Evolutionary conservation across 92 coral and sea anemone genomes (phyloP), one percentile per base, ranked within the genome.

Genomic region (Actinostola sp.): DNA sequence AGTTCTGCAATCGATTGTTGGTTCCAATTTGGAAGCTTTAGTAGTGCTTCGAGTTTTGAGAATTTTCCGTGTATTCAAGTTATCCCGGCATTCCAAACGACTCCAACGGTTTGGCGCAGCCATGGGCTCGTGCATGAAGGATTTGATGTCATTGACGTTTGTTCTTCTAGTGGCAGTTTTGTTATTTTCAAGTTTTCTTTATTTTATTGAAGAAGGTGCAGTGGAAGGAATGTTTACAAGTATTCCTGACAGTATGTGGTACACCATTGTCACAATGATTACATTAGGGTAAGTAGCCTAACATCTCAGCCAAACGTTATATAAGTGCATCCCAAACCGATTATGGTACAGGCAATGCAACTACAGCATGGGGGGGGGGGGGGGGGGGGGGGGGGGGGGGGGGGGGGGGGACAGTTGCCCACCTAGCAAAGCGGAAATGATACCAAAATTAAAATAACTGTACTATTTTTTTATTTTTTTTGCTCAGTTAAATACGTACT

Each of bases 201-300:
- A 88, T 83, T 93, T 93, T 51, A 86, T 92, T 20, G 98, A 93
- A 61, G 86, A 78, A 30, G 88, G 85, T 2, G 91, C 85, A 8
- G 85, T 84, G 46, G 91, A 92, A 19, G 97, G 93, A 19, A 82
- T 85, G 58, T 94, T 94, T 36, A 88, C 76, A 67, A 94, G 98
- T 57, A 94, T 94, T 11, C 90, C 92, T 17, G 98, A 94, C 72
- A 87, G 92, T 17, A 94, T 94, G 98, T 94, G 98, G 98, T 94
- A 84, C 69, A 83, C 98, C 12, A 87, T 87, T 25, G 98, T 94
- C 8, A 94, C 98, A 0, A 91, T 94, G 88, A 91, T 94, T 15
- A 94, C 98, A 15, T 60, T 94, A 25, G 98, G 98, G 98, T 94
- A 51, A 82, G 98, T 81, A n/a, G n/a, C n/a, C n/a, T n/a, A n/a